A percentile compares a stretch with the other conserved stretches of the same genome.
Evolutionary conservation across 2,113 vertebrate genomes (phyloP).

Genomic region (Seriola rivoliana): DNA sequence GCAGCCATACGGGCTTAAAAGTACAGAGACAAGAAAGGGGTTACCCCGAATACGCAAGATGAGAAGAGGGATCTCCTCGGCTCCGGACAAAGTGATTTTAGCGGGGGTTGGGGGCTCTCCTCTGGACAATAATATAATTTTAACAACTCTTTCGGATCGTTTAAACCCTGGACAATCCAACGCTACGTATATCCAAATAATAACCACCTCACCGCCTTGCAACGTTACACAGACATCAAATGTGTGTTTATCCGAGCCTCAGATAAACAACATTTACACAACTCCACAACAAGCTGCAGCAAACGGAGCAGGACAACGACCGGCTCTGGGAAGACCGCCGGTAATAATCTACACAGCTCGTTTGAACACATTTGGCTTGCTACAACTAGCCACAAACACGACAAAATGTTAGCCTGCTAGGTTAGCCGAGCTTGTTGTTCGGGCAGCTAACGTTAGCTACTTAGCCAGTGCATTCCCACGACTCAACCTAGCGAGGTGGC

Average conservation of each 20-base stretch:
- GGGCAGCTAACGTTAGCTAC: slow-evolving; percentile 77
- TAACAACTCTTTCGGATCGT: slow-evolving; percentile 80
- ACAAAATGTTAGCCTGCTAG: slow-evolving; percentile 77
- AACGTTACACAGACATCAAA: slow-evolving; percentile 81
- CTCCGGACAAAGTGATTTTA: slow-evolving; percentile 84
- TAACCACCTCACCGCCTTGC: slow-evolving; percentile 82
- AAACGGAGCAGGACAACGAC: slow-evolving; percentile 82
- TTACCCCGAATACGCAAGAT: slow-evolving; percentile 82
- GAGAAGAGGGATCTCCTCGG: slow-evolving; percentile 85
- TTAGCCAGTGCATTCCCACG: slow-evolving; percentile 68
- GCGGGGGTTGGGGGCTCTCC: slow-evolving; percentile 77
- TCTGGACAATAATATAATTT: slow-evolving; percentile 80
- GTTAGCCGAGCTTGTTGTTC: slow-evolving; percentile 83
- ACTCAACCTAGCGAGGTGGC: slow-evolving; percentile 72
- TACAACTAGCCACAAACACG: slow-evolving; percentile 48
- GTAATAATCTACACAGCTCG: slow-evolving; percentile 69
- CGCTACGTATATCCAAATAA: slow-evolving; percentile 83
- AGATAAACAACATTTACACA: slow-evolving; percentile 82
- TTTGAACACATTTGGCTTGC: slow-evolving; percentile 38
- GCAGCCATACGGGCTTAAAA: slow-evolving; percentile 74
- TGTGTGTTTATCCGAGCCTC: slow-evolving; percentile 82
- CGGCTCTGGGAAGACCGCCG: slow-evolving; percentile 83
- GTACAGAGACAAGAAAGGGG: slow-evolving; percentile 79
- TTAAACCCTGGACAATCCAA: slow-evolving; percentile 77
- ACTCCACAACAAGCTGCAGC: slow-evolving; percentile 83